Evolutionary conservation across 2,888 invertebrate species (phyloP).

Genomic region (Cylloceria caligata): DNA sequence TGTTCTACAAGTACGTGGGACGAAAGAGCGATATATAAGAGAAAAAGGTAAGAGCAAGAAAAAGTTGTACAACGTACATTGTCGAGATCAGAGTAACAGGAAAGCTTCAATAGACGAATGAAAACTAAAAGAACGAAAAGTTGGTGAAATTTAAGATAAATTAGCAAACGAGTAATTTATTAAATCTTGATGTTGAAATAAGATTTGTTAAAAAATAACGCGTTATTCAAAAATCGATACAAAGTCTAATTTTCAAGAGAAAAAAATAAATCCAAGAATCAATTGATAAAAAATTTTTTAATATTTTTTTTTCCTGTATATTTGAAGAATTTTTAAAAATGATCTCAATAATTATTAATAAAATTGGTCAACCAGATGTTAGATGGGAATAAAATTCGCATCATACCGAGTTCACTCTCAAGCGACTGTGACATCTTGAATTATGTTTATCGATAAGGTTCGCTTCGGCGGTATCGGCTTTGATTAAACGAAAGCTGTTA

Average conservation of each 20-base stretch:
- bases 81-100: neutral
- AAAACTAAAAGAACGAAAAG: neutral
- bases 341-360: neutral
- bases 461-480: slow-evolving; percentile 22
- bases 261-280: neutral
- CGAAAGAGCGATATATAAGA: slow-evolving; percentile 3
- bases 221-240: too few relatives aligned
- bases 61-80: slow-evolving; percentile 27
- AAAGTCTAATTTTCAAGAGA: neutral
- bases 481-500: slow-evolving; percentile 44
- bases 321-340: neutral
- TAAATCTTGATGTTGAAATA: too few relatives aligned
- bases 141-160: neutral
- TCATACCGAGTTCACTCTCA: neutral
- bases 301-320: neutral
- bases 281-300: neutral
- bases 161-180: neutral
- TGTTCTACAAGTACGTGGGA: slow-evolving; percentile 58
- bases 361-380: slow-evolving; percentile 3
- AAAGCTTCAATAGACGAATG: neutral
- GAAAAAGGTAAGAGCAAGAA: neutral
- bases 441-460: slow-evolving; percentile 57
- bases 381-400: neutral
- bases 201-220: too few relatives aligned
- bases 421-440: slow-evolving; percentile 21